Evolutionary conservation across 2,888 invertebrate species (phyloP), one percentile per base, ranked within the genome.

Genomic region (Galeopsomyia nigrocyanea): DNA sequence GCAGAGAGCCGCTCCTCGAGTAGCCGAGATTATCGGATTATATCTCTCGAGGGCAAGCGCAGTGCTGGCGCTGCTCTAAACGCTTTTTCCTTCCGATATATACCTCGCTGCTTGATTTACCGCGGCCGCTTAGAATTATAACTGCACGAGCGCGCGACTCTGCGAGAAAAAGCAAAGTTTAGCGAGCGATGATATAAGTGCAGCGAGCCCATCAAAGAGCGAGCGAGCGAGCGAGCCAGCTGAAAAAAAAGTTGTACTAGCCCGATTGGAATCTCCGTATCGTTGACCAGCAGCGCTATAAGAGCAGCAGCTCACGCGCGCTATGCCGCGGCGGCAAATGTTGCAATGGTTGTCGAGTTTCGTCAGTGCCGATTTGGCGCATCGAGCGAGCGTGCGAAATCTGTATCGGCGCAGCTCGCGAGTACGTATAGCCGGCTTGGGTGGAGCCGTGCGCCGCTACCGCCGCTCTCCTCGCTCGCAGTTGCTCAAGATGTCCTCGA

Each of bases 21-120:
- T 10, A 39, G 17, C 73, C 71, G 65, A 77, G 78, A 78, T 80
- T 76, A 76, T 79, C 77, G 76, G 80, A 79, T 78, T 78, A 68
- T 67, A 78, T 78, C 77, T 39, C 10, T 76, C 71, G 55, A 71
- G 26, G 13, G 39, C 39, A 39, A 39, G 13, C 39, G 13, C 39
- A 39, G 39, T 39, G 39, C 39, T 5, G 75, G 72, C 75, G 77
- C 78, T 80, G 26, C 77, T 78, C 78, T 78, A 78, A 78, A 76
- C 76, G 74, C 65, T 16, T 31, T 49, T 68, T 19, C 17, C 56
- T 26, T 51, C 22, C 26, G 39, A 51, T 17, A 19, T 31, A n/a
- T 10, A 22, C 47, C 6, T 17, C n/a, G 10, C 39, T 10, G 39
- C 39, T 39, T 39, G 39, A 39, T 39, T 39, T 39, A 39, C 10